phyloP scores from a whole-genome alignment of 2,113 vertebrate genomes.

The Charadrius vociferus region DNA sequence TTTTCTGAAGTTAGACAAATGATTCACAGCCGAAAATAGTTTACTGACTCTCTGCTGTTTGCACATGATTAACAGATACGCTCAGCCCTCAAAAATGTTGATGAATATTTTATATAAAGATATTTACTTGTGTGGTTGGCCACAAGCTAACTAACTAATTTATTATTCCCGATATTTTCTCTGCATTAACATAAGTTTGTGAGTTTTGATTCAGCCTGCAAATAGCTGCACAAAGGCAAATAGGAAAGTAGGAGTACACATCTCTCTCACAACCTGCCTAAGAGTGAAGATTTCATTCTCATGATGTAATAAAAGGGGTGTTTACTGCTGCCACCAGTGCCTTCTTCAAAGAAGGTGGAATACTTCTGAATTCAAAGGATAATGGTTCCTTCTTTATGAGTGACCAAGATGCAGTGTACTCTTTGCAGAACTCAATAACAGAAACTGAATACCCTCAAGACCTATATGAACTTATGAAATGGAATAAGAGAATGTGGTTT shows the following conservation, averaged over 20 bases:
- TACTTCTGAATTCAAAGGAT: not conserved
- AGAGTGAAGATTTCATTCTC: not conserved
- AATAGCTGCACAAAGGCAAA: not conserved
- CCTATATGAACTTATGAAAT: not conserved
- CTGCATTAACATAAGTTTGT: not conserved
- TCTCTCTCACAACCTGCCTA: not conserved
- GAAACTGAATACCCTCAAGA: not conserved
- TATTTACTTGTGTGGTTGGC: not conserved
- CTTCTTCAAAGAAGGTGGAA: not conserved
- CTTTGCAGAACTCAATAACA: not conserved
- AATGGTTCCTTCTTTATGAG: not conserved
- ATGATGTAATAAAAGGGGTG: not conserved
- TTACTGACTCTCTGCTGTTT: not conserved
- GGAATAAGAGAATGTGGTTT: not conserved
- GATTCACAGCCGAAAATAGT: not conserved
- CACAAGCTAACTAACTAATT: not conserved
- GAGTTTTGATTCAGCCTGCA: not conserved
- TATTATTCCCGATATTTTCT: not conserved
- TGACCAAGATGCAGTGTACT: not conserved
- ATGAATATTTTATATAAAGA: not conserved
- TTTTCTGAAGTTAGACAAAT: not conserved
- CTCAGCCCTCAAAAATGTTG: not conserved
- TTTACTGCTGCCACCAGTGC: not conserved
- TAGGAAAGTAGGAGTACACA: not conserved
- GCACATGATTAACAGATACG: not conserved